Evolutionary conservation across 2,113 vertebrate genomes (phyloP), one percentile per base, ranked within the genome.

Genomic region (Gallinago media): DNA sequence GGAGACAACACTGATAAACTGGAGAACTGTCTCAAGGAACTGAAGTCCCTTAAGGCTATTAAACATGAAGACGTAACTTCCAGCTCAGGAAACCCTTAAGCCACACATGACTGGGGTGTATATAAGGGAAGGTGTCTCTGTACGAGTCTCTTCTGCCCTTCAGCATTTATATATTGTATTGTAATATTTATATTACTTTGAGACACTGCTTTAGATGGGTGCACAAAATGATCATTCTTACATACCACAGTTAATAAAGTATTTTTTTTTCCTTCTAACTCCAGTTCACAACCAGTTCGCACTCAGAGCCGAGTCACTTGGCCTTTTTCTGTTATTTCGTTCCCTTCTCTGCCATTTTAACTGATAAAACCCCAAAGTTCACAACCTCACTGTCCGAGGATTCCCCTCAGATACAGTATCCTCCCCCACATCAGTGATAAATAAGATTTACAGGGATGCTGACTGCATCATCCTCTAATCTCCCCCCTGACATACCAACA

Each of bases 381-480:
- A 97, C 95, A 95, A 96, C 96, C 92, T 83, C 91, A 29, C 90
- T 93, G 95, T 92, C 92, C 94, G 71, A 91, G 84, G 89, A 94
- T 90, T 96, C 94, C 77, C 94, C 94, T 92, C 86, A 85, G 94
- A 92, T 94, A 67, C 25, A 49, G 93, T 66, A 71, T 66, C 89
- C 70, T 89, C 94, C 87, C 93, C 86, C 88, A 55, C 82, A 67
- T 15, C 85, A 56, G 74, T 22, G 94, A 94, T 91, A 92, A 89
- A 78, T 68, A 95, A 96, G 94, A 97, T 97, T 97, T 97, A 97
- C 89, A 96, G 84, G 85, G 70, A 87, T 76, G 84, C 77, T 68
- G 88, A 95, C 59, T 95, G 88, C 89, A 91, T 96, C 93, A 92
- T 86, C 94, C 95, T 92, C 96, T 93, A 87, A 86, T 89, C 83